phyloP scores from a whole-genome alignment of 1,140 invertebrate species.

The Monomorium pharaonis region DNA sequence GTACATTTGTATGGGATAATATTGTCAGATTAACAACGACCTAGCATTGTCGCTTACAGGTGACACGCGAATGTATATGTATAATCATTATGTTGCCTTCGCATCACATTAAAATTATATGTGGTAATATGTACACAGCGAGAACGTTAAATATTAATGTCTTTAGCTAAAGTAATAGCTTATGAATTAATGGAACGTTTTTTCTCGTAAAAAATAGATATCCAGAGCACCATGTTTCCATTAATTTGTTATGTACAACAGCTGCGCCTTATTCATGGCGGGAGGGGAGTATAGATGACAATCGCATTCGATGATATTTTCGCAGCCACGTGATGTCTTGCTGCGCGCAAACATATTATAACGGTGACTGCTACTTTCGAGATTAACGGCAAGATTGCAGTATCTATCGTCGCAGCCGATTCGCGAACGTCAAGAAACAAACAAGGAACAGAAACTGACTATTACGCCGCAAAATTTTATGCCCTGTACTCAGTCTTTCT shows the following conservation, averaged over 20 bases:
- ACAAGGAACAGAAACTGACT: slow-evolving; percentile 85
- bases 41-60: slow-evolving; percentile 67
- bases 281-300: slow-evolving; percentile 8
- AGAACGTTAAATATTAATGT: slow-evolving; percentile 73
- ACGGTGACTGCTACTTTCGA: slow-evolving; percentile 37
- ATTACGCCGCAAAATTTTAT: slow-evolving; percentile 83
- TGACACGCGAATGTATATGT: slow-evolving; percentile 47
- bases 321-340: slow-evolving; percentile 38
- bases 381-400: slow-evolving; percentile 62
- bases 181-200: slow-evolving; percentile 78
- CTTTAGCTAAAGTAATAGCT: slow-evolving; percentile 67
- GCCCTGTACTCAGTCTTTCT: slow-evolving; percentile 80
- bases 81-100: slow-evolving; percentile 57
- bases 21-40: slow-evolving; percentile 74
- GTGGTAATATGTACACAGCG: slow-evolving; percentile 72
- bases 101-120: slow-evolving; percentile 70
- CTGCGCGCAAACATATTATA: slow-evolving; percentile 58
- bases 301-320: slow-evolving; percentile 22
- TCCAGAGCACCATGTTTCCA: slow-evolving; percentile 78
- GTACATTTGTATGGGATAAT: slow-evolving; percentile 77
- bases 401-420: slow-evolving; percentile 69
- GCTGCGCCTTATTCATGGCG: slow-evolving; percentile 17
- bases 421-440: slow-evolving; percentile 80
- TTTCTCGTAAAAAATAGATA: slow-evolving; percentile 75
- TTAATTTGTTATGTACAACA: slow-evolving; percentile 75